Conservation (phyloP, 2,888 invertebrate genomes). For the Drosophila macrospina region DNA sequence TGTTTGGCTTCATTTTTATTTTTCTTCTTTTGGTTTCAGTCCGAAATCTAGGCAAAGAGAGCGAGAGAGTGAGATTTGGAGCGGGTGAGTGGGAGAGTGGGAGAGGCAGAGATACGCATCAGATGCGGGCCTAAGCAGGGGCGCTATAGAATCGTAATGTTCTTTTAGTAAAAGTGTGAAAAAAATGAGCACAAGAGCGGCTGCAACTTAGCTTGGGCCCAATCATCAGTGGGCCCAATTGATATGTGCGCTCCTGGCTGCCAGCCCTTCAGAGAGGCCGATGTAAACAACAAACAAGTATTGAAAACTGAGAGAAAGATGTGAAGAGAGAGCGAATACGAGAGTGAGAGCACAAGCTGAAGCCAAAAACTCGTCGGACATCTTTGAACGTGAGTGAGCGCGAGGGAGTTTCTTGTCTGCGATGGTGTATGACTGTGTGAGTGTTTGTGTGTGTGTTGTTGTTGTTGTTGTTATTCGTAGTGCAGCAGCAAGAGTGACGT, state of each 20-base stretch:
- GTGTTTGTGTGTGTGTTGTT: conserved; percentile 15
- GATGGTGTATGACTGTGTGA: conserved; percentile 12
- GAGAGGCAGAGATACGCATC: conserved; percentile 17
- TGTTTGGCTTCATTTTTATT: conserved; percentile 59
- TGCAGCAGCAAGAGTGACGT: conserved; percentile 48
- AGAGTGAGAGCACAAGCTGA: conserved; percentile 6
- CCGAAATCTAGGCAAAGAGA: conserved; percentile 7
- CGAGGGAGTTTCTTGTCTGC: conserved; percentile 63
- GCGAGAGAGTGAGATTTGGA: background rate
- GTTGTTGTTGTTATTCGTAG: conserved; percentile 34
- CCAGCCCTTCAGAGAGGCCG: conserved; percentile 22
- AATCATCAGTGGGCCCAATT: conserved; percentile 8
- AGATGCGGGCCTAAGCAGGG: conserved; percentile 45
- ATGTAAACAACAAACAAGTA: conserved; percentile 39
- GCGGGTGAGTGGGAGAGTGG: conserved; percentile 7
- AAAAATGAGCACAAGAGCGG: conserved; percentile 36
- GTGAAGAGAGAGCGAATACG: conserved; percentile 19
- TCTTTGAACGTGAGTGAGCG: conserved; percentile 44
- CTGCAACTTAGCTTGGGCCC: background rate
- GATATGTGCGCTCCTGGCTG: conserved; percentile 40
- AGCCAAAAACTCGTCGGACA: conserved; percentile 45
- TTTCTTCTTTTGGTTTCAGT: conserved; percentile 36
- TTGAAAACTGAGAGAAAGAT: conserved; percentile 24
- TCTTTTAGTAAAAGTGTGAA: conserved; percentile 58
- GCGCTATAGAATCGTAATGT: conserved; percentile 35